Percentiles rank a stretch among this genome's conserved stretches.
These are phyloP conservation scores for Acomys russatus DNA, from an alignment of 2,797 vertebrate species.

Conservation along the genomic window DNA sequence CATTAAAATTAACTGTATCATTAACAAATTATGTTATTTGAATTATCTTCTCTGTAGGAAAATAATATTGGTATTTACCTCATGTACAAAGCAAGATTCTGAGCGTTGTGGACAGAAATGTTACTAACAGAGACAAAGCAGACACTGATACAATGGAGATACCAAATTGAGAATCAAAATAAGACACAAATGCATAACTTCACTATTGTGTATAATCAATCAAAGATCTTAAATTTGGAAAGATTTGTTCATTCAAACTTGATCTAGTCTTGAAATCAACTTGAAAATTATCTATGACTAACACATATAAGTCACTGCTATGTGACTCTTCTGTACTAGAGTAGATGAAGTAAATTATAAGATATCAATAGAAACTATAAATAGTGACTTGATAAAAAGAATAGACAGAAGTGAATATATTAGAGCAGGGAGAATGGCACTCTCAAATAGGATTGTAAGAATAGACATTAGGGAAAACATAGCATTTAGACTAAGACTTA, in stretches of 20 bases:
- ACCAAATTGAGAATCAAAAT: not conserved
- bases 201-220: not conserved
- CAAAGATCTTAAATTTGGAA: not conserved
- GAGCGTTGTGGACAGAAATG: not conserved
- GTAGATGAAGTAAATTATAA: not conserved
- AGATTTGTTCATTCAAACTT: not conserved
- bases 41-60: not conserved
- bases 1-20: not conserved
- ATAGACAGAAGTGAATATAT: not conserved
- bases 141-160: not conserved
- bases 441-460: not conserved
- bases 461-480: not conserved
- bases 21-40: not conserved
- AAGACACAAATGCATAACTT: not conserved
- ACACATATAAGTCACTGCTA: not conserved
- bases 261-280: not conserved
- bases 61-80: not conserved
- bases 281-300: constrained; percentile 20
- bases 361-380: not conserved
- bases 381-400: not conserved
- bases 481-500: not conserved
- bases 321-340: not conserved
- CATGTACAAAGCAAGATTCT: not conserved
- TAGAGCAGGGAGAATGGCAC: not conserved
- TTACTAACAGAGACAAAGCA: not conserved